Conservation (phyloP, 2,888 invertebrate species). For the Timandra comae region DNA sequence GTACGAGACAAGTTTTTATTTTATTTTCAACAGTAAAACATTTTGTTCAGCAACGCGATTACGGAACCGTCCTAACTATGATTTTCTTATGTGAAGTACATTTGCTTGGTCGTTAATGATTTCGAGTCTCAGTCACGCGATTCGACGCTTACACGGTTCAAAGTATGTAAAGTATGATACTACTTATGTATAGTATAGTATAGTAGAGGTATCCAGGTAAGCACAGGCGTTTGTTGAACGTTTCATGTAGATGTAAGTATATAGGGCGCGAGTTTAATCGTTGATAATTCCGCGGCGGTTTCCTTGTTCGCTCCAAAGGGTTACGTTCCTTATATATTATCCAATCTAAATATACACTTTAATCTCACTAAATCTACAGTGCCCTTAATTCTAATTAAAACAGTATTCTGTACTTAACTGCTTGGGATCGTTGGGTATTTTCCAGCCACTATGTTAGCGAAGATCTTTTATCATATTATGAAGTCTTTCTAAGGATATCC, state of each 20-base stretch:
- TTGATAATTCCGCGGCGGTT: constrained; percentile 22
- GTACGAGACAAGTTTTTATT: constrained; percentile 23
- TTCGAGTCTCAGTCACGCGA: constrained; percentile 33
- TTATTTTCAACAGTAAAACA: constrained; percentile 13
- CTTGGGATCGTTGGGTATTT: too few relatives aligned
- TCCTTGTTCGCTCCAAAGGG: constrained; percentile 16
- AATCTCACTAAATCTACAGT: constrained; percentile 36
- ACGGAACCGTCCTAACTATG: constrained; percentile 14
- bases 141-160: constrained; percentile 29
- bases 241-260: background rate
- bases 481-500: too few relatives aligned
- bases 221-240: constrained; percentile 5
- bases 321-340: constrained; percentile 21
- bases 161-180: constrained; percentile 13
- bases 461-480: too few relatives aligned
- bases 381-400: constrained; percentile 38
- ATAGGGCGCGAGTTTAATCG: constrained; percentile 3
- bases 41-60: background rate
- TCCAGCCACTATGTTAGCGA: too few relatives aligned
- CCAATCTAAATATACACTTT: constrained; percentile 37
- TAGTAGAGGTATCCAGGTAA: constrained; percentile 9
- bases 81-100: constrained; percentile 26
- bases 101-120: constrained; percentile 25
- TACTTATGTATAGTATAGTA: constrained; percentile 11
- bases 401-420: constrained; percentile 29